Evolutionary conservation across 2,113 vertebrate species (phyloP).

Genomic region (Trichomycterus rosablanca): DNA sequence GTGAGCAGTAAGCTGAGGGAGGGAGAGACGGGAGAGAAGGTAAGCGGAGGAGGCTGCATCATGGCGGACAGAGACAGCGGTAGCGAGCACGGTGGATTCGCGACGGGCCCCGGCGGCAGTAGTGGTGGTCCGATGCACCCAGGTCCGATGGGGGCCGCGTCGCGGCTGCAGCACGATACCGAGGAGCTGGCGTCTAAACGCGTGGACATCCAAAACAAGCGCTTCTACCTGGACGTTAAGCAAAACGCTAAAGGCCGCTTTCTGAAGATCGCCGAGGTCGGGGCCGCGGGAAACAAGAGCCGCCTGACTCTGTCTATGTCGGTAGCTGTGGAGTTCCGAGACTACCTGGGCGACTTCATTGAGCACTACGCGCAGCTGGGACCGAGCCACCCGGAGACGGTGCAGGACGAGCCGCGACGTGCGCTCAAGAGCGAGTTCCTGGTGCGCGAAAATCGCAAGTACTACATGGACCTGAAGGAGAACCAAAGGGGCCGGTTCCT

Average conservation of each 20-base stretch:
- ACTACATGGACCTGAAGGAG: constrained; percentile 99
- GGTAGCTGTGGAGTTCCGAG: constrained; percentile 95
- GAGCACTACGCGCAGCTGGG: constrained; percentile 98
- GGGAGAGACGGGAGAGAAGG: constrained; percentile 82
- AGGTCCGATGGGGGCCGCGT: constrained; percentile 75
- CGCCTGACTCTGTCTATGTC: constrained; percentile 94
- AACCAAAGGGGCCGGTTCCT: constrained; percentile 98
- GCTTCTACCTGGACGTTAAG: constrained; percentile 95
- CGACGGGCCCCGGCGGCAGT: constrained; percentile 75
- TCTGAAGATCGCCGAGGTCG: constrained; percentile 94
- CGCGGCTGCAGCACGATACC: constrained; percentile 89
- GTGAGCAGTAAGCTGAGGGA: constrained; percentile 73
- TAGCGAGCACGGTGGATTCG: constrained; percentile 88
- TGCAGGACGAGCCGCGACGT: constrained; percentile 90
- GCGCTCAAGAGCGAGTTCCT: constrained; percentile 98
- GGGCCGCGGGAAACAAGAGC: constrained; percentile 89
- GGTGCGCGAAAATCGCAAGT: constrained; percentile 97
- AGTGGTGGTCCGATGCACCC: constrained; percentile 73
- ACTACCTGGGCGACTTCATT: constrained; percentile 98
- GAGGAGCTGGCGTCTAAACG: constrained; percentile 94
- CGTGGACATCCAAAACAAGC: constrained; percentile 95
- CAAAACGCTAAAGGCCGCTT: constrained; percentile 96
- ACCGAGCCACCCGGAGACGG: constrained; percentile 88
- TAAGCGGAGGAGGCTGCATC: constrained; percentile 83
- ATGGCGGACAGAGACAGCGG: constrained; percentile 96